A percentile compares a stretch with the other conserved stretches of the same genome.
Conservation (phyloP, 2,113 vertebrate genomes). For the Carettochelys insculpta region DNA sequence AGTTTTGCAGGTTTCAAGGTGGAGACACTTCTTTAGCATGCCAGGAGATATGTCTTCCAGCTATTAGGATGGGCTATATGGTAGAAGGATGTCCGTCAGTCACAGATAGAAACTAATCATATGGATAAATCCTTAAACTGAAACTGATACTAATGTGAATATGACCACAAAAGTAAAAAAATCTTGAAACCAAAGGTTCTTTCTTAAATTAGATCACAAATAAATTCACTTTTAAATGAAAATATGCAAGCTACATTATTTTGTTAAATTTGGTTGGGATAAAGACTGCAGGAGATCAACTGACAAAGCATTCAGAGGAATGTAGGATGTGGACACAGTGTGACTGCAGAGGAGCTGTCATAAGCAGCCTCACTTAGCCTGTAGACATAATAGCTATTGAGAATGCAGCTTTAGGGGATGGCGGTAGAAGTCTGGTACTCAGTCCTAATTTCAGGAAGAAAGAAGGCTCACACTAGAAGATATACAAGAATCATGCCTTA, state of each 20-base stretch:
- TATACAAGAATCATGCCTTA: not conserved
- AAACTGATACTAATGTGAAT: not conserved
- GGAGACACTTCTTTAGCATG: not conserved
- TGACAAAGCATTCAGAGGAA: not conserved
- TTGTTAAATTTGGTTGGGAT: not conserved
- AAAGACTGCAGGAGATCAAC: not conserved
- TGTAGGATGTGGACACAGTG: not conserved
- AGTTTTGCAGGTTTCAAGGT: not conserved
- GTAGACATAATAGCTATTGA: too few species aligned
- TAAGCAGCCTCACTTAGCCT: not conserved
- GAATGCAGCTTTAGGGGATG: not conserved
- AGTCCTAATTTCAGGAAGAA: not conserved
- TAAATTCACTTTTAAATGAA: not conserved
- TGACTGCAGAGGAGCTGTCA: too few species aligned
- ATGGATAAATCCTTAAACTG: not conserved
- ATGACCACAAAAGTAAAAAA: not conserved
- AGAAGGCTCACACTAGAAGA: not conserved
- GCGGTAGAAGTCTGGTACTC: not conserved
- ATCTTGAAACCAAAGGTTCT: not conserved
- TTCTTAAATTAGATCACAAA: not conserved
- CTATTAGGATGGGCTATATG: not conserved
- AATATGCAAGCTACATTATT: not conserved
- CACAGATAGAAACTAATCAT: not conserved
- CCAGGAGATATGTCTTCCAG: not conserved
- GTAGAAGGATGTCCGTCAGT: not conserved